Base-by-base conservation (phyloP, 92 coral and sea anemone species). In the Epizoanthus ramosus region DNA sequence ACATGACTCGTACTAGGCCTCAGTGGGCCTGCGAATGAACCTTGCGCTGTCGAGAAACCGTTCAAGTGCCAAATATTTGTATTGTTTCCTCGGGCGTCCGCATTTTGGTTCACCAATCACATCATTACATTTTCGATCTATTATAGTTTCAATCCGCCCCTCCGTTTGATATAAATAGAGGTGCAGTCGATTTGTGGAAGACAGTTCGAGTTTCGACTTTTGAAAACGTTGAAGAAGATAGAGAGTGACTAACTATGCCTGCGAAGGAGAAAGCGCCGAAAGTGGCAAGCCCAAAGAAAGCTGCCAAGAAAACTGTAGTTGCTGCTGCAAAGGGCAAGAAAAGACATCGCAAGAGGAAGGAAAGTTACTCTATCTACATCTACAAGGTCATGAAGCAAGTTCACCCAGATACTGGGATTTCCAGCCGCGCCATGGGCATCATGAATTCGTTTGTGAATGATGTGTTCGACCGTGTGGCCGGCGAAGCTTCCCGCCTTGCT, bases 351-450 rank as follows among this genome's bases (percentile, higher is more conserved):
- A 86, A 73, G 61, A 53, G 90, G 63, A 92, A 87, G 88, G 95
- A 92, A 84, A 92, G 95, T 74, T 92, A 92, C 61, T 92, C 95
- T 61, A 90, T 92, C 76, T 92, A 92, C 85, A 92, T 92, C 86
- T 92, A 92, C 95, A 92, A 90, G 79, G 95, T 92, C 45, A 83
- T 93, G 87, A 93, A 93, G 88, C 97, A 93, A 89, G 97, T 93
- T 75, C 97, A 93, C 85, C 97, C 97, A 22, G 97, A 93, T 88
- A 93, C 97, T 73, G 97, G 97, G 41, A 89, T 93, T 76, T 93
- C 97, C 75, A 93, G 97, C 89, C 89, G 92, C 89, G 97, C 97
- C 81, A 93, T 93, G 97, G 92, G 95, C 79, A 93, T 93, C 86
- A 93, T 93, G 97, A 93, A 93, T 69, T 93, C 97, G 17, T 89